Evolutionary conservation across 2,113 vertebrate species (phyloP), one percentile per base, ranked within the genome.

Genomic region (human): DNA sequence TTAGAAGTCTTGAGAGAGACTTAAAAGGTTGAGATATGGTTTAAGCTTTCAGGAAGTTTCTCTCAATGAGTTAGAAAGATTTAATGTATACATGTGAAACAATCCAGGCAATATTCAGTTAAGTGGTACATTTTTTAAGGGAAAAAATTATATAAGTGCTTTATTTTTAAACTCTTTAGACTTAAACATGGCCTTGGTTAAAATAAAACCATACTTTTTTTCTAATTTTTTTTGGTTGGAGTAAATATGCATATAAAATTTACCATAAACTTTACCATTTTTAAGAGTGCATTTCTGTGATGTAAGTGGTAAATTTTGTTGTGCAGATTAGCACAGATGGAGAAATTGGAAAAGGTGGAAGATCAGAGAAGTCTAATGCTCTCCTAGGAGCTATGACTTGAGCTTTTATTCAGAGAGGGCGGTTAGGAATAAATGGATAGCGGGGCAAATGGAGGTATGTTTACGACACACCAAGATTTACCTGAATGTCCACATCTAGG

Each of bases 21-120:
- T 90, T 79, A 68, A 86, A 73, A 76, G 6, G 55, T 79, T 81
- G 66, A 81, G 72, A 64, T 2, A 18, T 89, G 40, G 25, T 72
- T 96, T 32, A 81, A 81, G 27, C 73, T 95, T 85, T 88, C 78
- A 73, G 81, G 82, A 96, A 94, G 78, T 55, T 93, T 68, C 32
- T 35, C 38, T 96, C 22, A 45, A 68, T 79, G 48, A 52, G 48
- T 80, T 81, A 82, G 59, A 27, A 43, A 88, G 35, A 75, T 59
- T 40, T 10, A 82, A 45, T 7, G 3, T 40, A 59, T 1, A 72
- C 7, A 40, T 11, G 12, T 70, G 30, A 97, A 93, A 64, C 38
- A 86, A 59, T 27, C 20, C 16, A 89, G 85, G 35, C 18, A 86
- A 75, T 18, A 84, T 32, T 12, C 17, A 93, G 38, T 75, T 43